phyloP scores from a whole-genome alignment of 2,113 vertebrate species.

The Cyprinodon tularosa region DNA sequence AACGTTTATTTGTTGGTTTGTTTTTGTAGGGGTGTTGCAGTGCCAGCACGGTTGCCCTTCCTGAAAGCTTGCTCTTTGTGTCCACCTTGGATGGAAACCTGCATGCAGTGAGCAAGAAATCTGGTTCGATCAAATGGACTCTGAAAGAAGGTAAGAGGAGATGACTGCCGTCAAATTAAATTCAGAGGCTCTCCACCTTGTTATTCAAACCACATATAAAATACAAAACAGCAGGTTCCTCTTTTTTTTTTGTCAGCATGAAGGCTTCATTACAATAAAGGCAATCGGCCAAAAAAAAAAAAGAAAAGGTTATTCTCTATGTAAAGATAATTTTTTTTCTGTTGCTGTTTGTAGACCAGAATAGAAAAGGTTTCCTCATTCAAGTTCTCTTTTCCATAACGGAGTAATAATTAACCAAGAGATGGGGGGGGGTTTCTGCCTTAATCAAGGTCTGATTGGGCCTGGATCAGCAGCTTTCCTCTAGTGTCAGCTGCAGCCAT shows the following conservation, averaged over 20 bases:
- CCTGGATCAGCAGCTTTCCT: constrained; percentile 29
- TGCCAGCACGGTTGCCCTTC: constrained; percentile 88
- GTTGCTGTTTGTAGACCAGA: constrained; percentile 2
- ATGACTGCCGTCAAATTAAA: background rate
- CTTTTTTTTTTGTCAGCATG: background rate
- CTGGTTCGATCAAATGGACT: constrained; percentile 96
- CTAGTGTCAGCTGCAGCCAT: constrained; percentile 25
- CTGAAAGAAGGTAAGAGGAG: constrained; percentile 92
- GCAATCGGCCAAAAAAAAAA: background rate
- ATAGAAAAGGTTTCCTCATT: constrained; percentile 15
- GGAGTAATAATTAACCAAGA: constrained; percentile 73
- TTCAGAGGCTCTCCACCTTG: constrained; percentile 9
- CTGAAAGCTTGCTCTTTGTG: constrained; percentile 94
- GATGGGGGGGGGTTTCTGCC: constrained; percentile 58
- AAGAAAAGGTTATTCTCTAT: background rate
- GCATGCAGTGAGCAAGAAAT: constrained; percentile 96
- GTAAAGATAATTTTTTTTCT: background rate
- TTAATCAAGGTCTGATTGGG: constrained; percentile 64
- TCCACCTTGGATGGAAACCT: constrained; percentile 96
- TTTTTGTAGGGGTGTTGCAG: constrained; percentile 78
- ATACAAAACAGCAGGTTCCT: background rate
- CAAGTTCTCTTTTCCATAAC: constrained; percentile 34
- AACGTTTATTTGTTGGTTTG: constrained; percentile 11
- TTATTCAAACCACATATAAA: background rate
- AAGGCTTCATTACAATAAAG: background rate